A percentile compares a stretch with the other conserved stretches of the same genome.
Evolutionary conservation across 2,113 vertebrate genomes (phyloP).

Genomic region (Ornithorhynchus anatinus): DNA sequence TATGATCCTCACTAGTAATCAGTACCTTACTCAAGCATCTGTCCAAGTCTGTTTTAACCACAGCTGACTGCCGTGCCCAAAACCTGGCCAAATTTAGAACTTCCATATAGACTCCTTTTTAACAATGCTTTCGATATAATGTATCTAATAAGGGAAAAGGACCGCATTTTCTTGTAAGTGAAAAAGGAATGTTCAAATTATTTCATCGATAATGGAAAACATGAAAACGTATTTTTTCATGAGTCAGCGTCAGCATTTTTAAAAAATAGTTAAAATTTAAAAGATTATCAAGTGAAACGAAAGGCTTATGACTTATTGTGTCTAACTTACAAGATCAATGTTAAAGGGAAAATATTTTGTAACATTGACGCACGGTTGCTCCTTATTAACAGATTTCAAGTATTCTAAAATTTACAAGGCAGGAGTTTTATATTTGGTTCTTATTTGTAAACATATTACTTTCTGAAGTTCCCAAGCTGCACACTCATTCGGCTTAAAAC

Average conservation of each 20-base stretch:
- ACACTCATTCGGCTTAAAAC: constrained; percentile 84
- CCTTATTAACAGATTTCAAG: constrained; percentile 67
- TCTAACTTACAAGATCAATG: constrained; percentile 27
- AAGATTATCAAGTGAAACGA: constrained; percentile 51
- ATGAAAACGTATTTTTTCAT: constrained; percentile 33
- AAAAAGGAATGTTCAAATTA: constrained; percentile 25
- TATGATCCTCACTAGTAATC: constrained; percentile 2
- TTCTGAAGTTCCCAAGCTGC: constrained; percentile 90
- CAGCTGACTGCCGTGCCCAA: constrained; percentile 14
- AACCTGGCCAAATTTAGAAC: constrained; percentile 19
- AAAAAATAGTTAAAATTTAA: constrained; percentile 62
- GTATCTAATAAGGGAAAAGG: constrained; percentile 23
- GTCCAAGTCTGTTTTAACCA: constrained; percentile 2
- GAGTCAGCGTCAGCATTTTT: constrained; percentile 36
- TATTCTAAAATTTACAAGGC: constrained; percentile 56
- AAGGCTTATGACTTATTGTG: background rate
- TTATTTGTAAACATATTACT: constrained; percentile 57
- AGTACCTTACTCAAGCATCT: background rate
- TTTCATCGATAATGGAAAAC: constrained; percentile 49
- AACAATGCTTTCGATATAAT: constrained; percentile 30
- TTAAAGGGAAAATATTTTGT: constrained; percentile 46
- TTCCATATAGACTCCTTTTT: constrained; percentile 30
- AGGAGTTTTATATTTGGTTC: constrained; percentile 13
- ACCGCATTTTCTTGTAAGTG: constrained; percentile 11
- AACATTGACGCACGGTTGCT: constrained; percentile 25